Evolutionary conservation across 2,888 invertebrate species (phyloP).

Genomic region (Allygus modestus): DNA sequence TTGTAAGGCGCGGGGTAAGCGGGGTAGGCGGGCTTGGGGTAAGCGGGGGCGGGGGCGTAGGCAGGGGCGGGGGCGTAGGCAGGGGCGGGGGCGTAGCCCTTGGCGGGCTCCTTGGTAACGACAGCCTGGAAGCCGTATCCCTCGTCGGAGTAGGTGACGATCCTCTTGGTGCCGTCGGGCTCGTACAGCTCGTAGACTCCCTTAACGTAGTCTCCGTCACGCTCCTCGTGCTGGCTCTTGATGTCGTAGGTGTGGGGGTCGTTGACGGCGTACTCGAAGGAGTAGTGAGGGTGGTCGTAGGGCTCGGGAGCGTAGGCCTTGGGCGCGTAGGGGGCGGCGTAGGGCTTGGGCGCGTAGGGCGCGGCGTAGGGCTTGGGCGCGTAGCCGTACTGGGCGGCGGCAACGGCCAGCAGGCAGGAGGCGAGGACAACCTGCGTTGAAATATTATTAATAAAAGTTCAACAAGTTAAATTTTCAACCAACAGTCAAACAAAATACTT

Average conservation of each 20-base stretch:
- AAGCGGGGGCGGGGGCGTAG: slow-evolving; percentile 64
- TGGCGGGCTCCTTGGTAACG: slow-evolving; percentile 68
- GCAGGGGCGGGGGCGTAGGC: slow-evolving; percentile 64
- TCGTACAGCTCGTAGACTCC: slow-evolving; percentile 68
- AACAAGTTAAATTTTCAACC: too few relatives aligned
- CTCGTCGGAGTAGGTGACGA: slow-evolving; percentile 69
- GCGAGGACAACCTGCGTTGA: slow-evolving; percentile 4
- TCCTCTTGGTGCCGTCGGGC: slow-evolving; percentile 62
- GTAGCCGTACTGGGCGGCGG: slow-evolving; percentile 58
- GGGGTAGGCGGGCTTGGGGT: slow-evolving; percentile 41
- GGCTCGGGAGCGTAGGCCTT: slow-evolving; percentile 32
- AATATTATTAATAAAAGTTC: not conserved
- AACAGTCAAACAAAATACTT: too few relatives aligned
- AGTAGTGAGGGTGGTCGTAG: slow-evolving; percentile 57
- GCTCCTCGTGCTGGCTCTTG: slow-evolving; percentile 69
- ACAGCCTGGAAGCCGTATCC: slow-evolving; percentile 71
- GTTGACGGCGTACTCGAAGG: slow-evolving; percentile 63
- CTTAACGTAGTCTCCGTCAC: slow-evolving; percentile 69
- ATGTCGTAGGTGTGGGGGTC: slow-evolving; percentile 70
- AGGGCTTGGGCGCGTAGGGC: slow-evolving; percentile 27
- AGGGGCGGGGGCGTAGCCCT: slow-evolving; percentile 43
- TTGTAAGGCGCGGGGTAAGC: slow-evolving; percentile 32
- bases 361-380: slow-evolving; percentile 31
- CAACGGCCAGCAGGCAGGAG: slow-evolving; percentile 44
- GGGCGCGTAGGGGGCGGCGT: slow-evolving; percentile 26